phyloP scores from a whole-genome alignment of 2,113 vertebrate genomes.

The Lepus timidus region DNA sequence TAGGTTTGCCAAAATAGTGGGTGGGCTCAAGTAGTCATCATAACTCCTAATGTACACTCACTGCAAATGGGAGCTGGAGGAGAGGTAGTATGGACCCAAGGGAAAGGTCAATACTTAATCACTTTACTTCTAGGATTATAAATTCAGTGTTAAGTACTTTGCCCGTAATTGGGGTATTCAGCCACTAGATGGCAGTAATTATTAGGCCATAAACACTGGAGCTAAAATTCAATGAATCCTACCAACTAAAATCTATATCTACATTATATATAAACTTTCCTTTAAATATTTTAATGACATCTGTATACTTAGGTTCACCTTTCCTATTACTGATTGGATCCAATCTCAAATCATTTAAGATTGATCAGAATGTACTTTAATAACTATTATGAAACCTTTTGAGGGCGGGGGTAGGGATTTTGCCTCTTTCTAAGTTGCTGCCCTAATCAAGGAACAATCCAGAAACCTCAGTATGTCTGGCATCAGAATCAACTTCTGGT shows the following conservation, averaged over 20 bases:
- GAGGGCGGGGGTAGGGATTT: not conserved
- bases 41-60: not conserved
- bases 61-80: not conserved
- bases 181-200: not conserved
- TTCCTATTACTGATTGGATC: not conserved
- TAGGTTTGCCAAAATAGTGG: not conserved
- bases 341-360: not conserved
- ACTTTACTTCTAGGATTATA: conserved; percentile 3
- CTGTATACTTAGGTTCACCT: not conserved
- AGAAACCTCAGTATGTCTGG: not conserved
- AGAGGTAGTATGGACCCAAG: not conserved
- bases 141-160: not conserved
- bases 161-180: not conserved
- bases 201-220: not conserved
- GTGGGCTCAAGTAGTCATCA: not conserved
- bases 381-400: not conserved
- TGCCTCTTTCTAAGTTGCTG: not conserved
- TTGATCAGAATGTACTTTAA: not conserved
- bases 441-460: not conserved
- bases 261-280: not conserved
- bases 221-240: not conserved
- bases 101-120: not conserved
- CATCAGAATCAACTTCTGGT: not conserved
- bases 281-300: not conserved
- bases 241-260: not conserved